phyloP scores from a whole-genome alignment of 2,113 vertebrate genomes.

The Laticauda colubrina region DNA sequence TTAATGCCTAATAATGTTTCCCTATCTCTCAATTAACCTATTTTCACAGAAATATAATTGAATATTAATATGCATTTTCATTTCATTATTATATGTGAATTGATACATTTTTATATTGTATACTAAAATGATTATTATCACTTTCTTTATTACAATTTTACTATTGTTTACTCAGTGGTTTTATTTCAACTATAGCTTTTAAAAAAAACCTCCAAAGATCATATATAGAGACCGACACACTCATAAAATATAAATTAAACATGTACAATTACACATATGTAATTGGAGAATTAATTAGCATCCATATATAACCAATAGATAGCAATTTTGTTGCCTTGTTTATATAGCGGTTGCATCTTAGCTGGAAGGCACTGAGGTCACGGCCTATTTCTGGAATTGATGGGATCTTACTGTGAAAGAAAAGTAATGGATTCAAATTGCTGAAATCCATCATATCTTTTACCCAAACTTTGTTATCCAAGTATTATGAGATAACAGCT shows the following conservation, averaged over 20 bases:
- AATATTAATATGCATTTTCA: background rate
- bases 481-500: background rate
- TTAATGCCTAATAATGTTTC: background rate
- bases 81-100: background rate
- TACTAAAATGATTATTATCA: background rate
- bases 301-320: background rate
- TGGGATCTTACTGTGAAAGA: background rate
- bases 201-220: background rate
- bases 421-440: background rate
- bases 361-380: background rate
- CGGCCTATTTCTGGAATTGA: background rate
- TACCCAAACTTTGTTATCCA: background rate
- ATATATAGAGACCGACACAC: background rate
- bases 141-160: background rate
- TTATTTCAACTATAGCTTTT: background rate
- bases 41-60: background rate
- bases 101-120: background rate
- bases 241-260: background rate
- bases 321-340: background rate
- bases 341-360: slow-evolving; percentile 18
- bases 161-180: background rate
- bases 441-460: background rate
- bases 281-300: background rate
- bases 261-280: background rate
- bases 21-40: background rate